phyloP scores from a whole-genome alignment of 2,888 invertebrate species.

The Cheilosia soror region DNA sequence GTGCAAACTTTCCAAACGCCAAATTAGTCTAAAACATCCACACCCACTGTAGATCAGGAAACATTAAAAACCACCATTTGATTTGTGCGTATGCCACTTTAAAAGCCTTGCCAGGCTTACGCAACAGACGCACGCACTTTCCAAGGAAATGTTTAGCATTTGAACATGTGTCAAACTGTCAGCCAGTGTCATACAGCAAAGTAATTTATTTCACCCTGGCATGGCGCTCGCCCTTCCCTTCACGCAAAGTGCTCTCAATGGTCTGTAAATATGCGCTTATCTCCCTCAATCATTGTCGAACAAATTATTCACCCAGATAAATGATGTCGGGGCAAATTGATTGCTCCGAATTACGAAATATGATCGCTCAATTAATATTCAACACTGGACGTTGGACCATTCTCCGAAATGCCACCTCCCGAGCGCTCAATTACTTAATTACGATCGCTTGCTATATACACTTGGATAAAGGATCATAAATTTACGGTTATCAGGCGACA shows the following conservation, averaged over 20 bases:
- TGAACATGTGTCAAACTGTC: constrained; percentile 53
- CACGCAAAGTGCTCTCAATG: background rate
- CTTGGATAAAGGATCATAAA: constrained; percentile 71
- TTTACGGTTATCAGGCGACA: constrained; percentile 71
- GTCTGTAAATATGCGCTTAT: constrained; percentile 59
- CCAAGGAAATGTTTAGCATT: constrained; percentile 47
- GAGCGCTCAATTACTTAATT: constrained; percentile 71
- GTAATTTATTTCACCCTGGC: constrained; percentile 52
- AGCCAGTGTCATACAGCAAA: constrained; percentile 58
- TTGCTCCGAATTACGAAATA: constrained; percentile 68
- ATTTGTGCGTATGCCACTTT: constrained; percentile 3
- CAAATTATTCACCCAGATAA: constrained; percentile 70
- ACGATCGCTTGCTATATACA: constrained; percentile 41
- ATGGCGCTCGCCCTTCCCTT: background rate
- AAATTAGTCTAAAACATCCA: background rate
- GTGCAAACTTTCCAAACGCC: no score
- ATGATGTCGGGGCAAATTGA: constrained; percentile 68
- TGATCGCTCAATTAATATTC: constrained; percentile 70
- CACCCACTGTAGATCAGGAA: constrained; percentile 7
- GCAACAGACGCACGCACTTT: constrained; percentile 34
- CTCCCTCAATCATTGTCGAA: constrained; percentile 73
- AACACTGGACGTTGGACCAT: background rate
- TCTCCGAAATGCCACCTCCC: constrained; percentile 45
- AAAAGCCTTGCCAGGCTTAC: constrained; percentile 30
- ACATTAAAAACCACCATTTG: background rate